Evolutionary conservation across 2,888 invertebrate genomes (phyloP), one percentile per base, ranked within the genome.

Genomic region (Chrysina gloriosa): DNA sequence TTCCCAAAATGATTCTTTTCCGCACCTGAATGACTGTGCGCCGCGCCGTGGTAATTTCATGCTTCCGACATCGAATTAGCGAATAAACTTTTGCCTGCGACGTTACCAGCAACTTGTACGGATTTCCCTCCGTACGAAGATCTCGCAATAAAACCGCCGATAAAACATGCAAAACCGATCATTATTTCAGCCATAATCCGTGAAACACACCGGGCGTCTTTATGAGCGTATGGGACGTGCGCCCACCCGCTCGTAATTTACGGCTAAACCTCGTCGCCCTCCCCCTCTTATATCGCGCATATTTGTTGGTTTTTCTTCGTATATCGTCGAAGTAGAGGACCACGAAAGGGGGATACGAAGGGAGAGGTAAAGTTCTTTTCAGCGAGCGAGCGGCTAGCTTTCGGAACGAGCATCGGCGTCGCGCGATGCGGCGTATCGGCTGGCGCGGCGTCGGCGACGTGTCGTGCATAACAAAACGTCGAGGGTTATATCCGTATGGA

Each of bases 381-480:
- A n/a, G 4, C 11, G 14, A n/a, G 39, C 39, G 23, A 48, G 11
- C 9, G n/a, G 16, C 52, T 16, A 19, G 52, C 52, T 31, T 52
- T 19, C 31, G 19, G 31, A 19, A 52, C 31, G 19, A 31, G 52
- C 29, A 16, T 52, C 31, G 19, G 16, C 14, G 31, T 29, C 31
- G 31, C 31, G 16, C 19, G 7, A 9, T 29, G 11, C 31, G 19
- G 31, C 31, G n/a, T n/a, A n/a, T n/a, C n/a, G n/a, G n/a, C n/a
- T n/a, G n/a, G n/a, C n/a, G n/a, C n/a, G n/a, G n/a, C n/a, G n/a
- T n/a, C n/a, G n/a, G n/a, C n/a, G n/a, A n/a, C n/a, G 52, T 52
- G 52, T 52, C 52, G 52, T 52, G 52, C 52, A 52, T 52, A 52
- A 52, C 52, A 52, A 52, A 52, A 52, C 31, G 52, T 16, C 29